Evolutionary conservation across 2,113 vertebrate species (phyloP), one percentile per base, ranked within the genome.

Genomic region (Cariama cristata): DNA sequence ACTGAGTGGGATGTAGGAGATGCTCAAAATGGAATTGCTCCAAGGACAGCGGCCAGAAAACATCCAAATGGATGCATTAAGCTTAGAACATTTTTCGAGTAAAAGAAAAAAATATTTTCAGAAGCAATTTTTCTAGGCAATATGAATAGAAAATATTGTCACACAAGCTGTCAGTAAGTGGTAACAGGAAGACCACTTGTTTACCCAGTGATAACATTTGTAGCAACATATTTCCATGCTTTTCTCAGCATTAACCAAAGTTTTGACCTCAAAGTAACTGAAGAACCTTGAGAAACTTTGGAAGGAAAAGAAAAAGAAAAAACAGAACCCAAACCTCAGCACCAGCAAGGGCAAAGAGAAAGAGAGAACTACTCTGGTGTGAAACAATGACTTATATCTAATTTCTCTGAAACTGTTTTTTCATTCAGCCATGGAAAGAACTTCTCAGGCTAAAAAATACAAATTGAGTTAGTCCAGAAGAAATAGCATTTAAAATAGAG

Each of bases 301-400:
- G 23, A 91, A 87, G 16, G 18, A 86, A 79, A 68, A 86, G 8
- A 30, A 62, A 71, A 73, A 40, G 4, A 8, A 58, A 53, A 82
- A 72, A 10, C 8, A 40, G 15, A 67, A 30, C 5, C 28, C 5
- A 77, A 71, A 84, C 28, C 28, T 56, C 23, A 83, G 50, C 30
- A 88, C 28, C 38, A 91, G 50, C 64, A 86, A 94, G 59, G 38
- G 58, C 66, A 93, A 60, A 49, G 55, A 77, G 26, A 80, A 33
- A 66, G 49, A 64, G 26, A 47, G 38, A 88, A 80, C 26, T 74
- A 69, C 35, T 90, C 60, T 90, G 21, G 45, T 95, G 80, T 96
- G 88, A 91, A 95, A 64, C 40, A 83, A 90, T 86, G 44, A 58
- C 56, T 95, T 90, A 35, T 15, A 89, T 24, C n/a, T 85, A 77